Base-by-base conservation (phyloP, 2,888 invertebrate genomes). In the Keiferia lycopersicella region DNA sequence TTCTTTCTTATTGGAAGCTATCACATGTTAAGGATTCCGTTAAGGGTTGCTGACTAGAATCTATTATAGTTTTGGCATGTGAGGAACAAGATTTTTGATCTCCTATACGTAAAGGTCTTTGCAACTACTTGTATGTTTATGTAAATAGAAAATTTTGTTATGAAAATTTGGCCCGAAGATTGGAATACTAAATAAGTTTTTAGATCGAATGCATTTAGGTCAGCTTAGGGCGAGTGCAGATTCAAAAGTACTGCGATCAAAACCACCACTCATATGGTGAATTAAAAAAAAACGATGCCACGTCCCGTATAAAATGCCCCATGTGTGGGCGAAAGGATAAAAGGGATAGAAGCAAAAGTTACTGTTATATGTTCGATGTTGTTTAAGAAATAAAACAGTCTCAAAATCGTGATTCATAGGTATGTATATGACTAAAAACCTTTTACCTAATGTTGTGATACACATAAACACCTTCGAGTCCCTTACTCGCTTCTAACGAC, bases 1-100 rank as follows among this genome's bases (percentile, higher is more conserved):
- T 57, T 30, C 57, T 57, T 57, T 30, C 30, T 57, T 30, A 57
- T 11, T 57, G 57, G 57, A 57, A 30, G 34, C 20, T 57, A 16
- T 16, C 26, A 12, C n/a, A 30, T 16, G 7, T 14, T 34, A 57
- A 30, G 57, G 10, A 10, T 34, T 16, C 57, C 30, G 57, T 30
- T 53, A 53, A 34, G 26, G 26, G 26, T 26, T 14, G 57, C 34
- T 10, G 34, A 30, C 20, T 41, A 41, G 41, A 41, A 41, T n/a
- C 14, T 41, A 3, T 41, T 41, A 41, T 41, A 41, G 41, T 41
- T 41, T 41, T n/a, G n/a, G 2, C 12, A n/a, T 34, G 10, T 34
- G 34, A 34, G 1, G 34, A 34, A 10, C 26, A 26, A 26, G 26
- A 26, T 2, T 26, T 26, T 26, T 26, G 2, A 26, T 26, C 26